Evolutionary conservation across 2,888 invertebrate genomes (phyloP).

Genomic region (Serripes groenlandicus): DNA sequence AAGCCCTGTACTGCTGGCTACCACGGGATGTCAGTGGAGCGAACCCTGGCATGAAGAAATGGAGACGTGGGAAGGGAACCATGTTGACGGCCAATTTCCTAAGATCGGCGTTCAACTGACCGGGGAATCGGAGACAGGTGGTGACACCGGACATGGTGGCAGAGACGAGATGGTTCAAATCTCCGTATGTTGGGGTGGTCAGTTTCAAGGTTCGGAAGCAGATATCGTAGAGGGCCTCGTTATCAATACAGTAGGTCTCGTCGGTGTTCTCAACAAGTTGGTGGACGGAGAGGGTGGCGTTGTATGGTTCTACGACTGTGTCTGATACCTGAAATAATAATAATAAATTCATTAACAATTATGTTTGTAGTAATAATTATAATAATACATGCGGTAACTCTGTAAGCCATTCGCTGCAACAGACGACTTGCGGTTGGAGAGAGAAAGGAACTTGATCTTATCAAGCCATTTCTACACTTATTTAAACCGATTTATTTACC

Average conservation of each 20-base stretch:
- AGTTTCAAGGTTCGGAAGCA: conserved; percentile 95
- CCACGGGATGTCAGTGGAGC: conserved; percentile 94
- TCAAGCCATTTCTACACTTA: no score
- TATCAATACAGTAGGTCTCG: conserved; percentile 96
- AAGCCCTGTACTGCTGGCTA: conserved; percentile 90
- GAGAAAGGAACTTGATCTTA: no score
- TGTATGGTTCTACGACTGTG: conserved; percentile 91
- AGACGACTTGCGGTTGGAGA: no score
- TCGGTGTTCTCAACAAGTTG: conserved; percentile 94
- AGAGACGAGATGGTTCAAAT: conserved; percentile 92
- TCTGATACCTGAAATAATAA: conserved; percentile 91
- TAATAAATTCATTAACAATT: no score
- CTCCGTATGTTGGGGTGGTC: conserved; percentile 93
- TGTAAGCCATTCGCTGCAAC: no score
- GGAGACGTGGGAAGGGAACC: conserved; percentile 96
- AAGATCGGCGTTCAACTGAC: conserved; percentile 80
- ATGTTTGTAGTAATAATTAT: no score
- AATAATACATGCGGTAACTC: no score
- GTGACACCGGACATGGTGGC: conserved; percentile 88
- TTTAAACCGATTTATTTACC: no score
- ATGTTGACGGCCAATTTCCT: conserved; percentile 88
- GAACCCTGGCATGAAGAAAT: conserved; percentile 97
- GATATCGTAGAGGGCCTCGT: conserved; percentile 95
- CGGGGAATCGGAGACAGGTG: conserved; percentile 97
- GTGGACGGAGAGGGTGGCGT: conserved; percentile 92